Conservation (phyloP, 1,140 invertebrate species). For the Homalodisca vitripennis region DNA sequence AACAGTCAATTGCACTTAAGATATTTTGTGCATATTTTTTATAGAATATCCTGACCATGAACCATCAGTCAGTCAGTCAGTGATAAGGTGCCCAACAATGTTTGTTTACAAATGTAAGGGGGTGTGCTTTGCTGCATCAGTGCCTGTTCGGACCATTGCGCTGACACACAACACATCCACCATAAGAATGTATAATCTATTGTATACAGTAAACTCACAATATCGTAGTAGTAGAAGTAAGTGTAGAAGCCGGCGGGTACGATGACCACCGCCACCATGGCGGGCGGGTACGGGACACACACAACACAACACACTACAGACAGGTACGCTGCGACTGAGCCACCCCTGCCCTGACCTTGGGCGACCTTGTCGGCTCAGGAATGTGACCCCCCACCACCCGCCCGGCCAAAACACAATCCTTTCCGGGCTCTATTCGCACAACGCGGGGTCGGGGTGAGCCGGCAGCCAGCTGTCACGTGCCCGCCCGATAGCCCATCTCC, state of each 20-base stretch:
- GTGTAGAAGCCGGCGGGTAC: background rate
- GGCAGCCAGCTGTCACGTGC: too few relatives aligned
- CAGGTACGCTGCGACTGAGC: background rate
- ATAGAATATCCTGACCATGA: too few relatives aligned
- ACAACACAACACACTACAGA: background rate
- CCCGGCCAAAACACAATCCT: background rate
- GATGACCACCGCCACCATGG: background rate
- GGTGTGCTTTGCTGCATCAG: too few relatives aligned
- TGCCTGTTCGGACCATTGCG: too few relatives aligned
- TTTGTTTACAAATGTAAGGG: too few relatives aligned
- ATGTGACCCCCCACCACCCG: background rate
- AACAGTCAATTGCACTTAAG: too few relatives aligned
- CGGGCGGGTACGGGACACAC: background rate
- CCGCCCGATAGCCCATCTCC: background rate
- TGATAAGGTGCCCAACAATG: too few relatives aligned
- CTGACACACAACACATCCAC: too few relatives aligned
- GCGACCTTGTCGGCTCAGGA: slow-evolving; percentile 9
- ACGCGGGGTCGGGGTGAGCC: too few relatives aligned
- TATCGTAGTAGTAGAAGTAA: slow-evolving; percentile 20
- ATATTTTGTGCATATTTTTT: too few relatives aligned
- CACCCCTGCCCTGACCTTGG: slow-evolving; percentile 3
- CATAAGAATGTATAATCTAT: too few relatives aligned
- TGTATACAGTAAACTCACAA: background rate
- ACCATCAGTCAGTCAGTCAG: too few relatives aligned
- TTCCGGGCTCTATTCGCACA: background rate